Base-by-base conservation (phyloP, 2,888 invertebrate species). In the Leucania comma region DNA sequence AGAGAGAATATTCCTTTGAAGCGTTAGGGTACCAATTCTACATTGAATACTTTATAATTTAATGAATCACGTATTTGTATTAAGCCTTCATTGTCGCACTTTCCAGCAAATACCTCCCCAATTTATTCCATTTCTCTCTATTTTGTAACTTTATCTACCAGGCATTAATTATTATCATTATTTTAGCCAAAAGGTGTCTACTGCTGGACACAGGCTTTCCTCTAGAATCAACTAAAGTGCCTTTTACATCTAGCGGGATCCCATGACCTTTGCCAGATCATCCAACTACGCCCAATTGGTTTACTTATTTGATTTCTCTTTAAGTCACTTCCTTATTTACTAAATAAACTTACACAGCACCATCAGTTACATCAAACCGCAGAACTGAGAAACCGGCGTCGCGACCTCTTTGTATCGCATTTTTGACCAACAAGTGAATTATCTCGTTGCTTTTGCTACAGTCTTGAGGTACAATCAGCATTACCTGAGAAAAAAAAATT, bases 361-460 rank as follows among this genome's bases (percentile, higher is more conserved):
- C 83, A 63, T 86, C 90, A 46, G 90, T 91, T 38, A 94, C 93
- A 75, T 96, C 95, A 60, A 96, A 95, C 20, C 95, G 89, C 24
- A 96, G 72, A 5, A 96, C 81, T 8, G 91, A 89, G 58, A 91
- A 91, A 3, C 95, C 94, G 6, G 89, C 85, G 35, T 95, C 94
- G 3, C 87, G 86, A 1, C 94, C 93, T 54, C 95, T 89, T 57
- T 93, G 90, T 58, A 95, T 92, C 3, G 92, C 85, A 61, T 91
- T 91, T 78, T 92, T 93, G 2, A 91, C 92, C 42, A 96, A 87
- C 60, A 89, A 72, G 51, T 90, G 87, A 12, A 90, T 80, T 17
- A 95, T 88, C 73, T 95, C 94, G 0, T 81, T 64, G 20, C 86
- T 87, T 29, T 88, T 90, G 2, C 90, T 86, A 26, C 72, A 63